Conservation (phyloP, 2,888 invertebrate species). For the Platycnemis pennipes region DNA sequence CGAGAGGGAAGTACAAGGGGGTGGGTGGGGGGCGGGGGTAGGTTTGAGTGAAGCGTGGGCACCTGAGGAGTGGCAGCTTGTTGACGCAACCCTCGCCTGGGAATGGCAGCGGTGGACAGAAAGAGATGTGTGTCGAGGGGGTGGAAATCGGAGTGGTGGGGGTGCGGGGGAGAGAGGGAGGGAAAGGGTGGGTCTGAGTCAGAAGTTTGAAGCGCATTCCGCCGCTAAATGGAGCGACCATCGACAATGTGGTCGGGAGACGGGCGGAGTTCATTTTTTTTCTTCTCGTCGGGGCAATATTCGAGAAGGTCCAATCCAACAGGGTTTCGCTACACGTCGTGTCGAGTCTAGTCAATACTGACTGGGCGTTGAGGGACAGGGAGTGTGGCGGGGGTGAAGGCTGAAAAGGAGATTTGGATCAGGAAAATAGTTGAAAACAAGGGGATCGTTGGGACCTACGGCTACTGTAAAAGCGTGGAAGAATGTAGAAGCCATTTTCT, state of each 20-base stretch:
- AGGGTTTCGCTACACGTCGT: not conserved
- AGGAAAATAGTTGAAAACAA: too few species aligned
- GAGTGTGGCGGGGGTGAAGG: too few species aligned
- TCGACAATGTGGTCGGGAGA: not conserved
- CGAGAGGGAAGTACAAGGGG: not conserved
- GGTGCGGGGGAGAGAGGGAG: not conserved
- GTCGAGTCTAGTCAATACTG: too few species aligned
- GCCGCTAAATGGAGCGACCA: not conserved
- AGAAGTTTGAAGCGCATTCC: not conserved
- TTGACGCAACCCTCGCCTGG: conserved; percentile 61
- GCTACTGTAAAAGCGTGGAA: too few species aligned
- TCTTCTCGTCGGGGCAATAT: not conserved
- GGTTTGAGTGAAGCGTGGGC: not conserved
- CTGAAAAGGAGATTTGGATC: too few species aligned
- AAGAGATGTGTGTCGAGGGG: not conserved
- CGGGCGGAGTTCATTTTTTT: not conserved
- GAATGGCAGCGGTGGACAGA: conserved; percentile 33
- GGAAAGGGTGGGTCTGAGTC: too few species aligned
- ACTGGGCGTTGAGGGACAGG: too few species aligned
- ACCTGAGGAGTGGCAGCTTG: conserved; percentile 4
- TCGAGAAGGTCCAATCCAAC: not conserved
- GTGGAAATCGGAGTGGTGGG: not conserved
- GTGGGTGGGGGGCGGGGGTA: not conserved
- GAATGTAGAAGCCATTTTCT: too few species aligned
- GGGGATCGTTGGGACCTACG: too few species aligned